Evolutionary conservation across 2,888 invertebrate species (phyloP).

Genomic region (Diadegma fenestrale): DNA sequence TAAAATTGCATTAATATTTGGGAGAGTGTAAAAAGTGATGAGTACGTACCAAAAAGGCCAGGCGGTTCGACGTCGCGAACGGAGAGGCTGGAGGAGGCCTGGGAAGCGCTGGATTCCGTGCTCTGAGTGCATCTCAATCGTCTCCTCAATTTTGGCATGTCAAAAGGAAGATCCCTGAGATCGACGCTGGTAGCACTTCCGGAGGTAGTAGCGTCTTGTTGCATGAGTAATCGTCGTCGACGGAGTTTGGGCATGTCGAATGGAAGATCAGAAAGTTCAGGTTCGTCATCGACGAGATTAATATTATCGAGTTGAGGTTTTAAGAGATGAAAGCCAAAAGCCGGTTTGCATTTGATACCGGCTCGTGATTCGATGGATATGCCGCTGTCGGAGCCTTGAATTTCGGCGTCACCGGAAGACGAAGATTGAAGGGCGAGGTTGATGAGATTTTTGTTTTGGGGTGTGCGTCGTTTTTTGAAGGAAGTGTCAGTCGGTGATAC

Average conservation of each 20-base stretch:
- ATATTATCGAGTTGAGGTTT: slow-evolving; percentile 86
- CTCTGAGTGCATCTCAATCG: slow-evolving; percentile 89
- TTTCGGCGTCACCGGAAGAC: slow-evolving; percentile 90
- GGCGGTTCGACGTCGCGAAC: slow-evolving; percentile 90
- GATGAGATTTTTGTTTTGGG: slow-evolving; percentile 92
- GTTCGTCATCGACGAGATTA: slow-evolving; percentile 84
- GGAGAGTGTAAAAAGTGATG: background rate
- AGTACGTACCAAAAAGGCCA: slow-evolving; percentile 85
- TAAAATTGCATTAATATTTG: background rate
- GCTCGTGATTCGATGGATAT: slow-evolving; percentile 94
- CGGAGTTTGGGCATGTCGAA: slow-evolving; percentile 96
- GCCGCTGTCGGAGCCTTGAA: slow-evolving; percentile 95
- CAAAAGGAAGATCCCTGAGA: slow-evolving; percentile 93
- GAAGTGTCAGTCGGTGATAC: slow-evolving; percentile 80
- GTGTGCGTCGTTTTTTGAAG: slow-evolving; percentile 88
- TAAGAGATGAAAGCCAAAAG: slow-evolving; percentile 87
- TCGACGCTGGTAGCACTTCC: slow-evolving; percentile 91
- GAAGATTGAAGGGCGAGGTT: slow-evolving; percentile 89
- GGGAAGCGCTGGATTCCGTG: slow-evolving; percentile 91
- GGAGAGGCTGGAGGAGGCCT: slow-evolving; percentile 93
- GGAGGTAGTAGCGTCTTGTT: slow-evolving; percentile 90
- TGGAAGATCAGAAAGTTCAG: slow-evolving; percentile 92
- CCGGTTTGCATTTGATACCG: slow-evolving; percentile 90
- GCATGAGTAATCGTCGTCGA: slow-evolving; percentile 88
- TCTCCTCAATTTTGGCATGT: slow-evolving; percentile 95